Evolutionary conservation across 2,888 invertebrate genomes (phyloP).

Genomic region (Melinaea menophilus): DNA sequence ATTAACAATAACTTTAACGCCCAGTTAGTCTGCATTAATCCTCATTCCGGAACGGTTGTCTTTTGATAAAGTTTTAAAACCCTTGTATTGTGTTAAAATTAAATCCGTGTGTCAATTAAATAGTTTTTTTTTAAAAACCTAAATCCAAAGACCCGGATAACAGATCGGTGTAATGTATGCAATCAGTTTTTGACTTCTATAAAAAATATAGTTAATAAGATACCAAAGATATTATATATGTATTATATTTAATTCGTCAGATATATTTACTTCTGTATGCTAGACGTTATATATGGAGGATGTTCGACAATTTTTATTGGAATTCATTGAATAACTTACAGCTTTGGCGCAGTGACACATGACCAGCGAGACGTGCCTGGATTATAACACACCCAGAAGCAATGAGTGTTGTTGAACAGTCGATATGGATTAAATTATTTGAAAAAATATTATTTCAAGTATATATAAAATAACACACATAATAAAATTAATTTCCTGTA

Average conservation of each 20-base stretch:
- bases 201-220: background rate
- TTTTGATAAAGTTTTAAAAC: no score
- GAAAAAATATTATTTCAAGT: background rate
- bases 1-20: no score
- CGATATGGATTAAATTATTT: background rate
- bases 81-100: no score
- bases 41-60: no score
- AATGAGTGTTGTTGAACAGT: background rate
- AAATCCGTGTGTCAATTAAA: no score
- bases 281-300: background rate
- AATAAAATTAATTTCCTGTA: no score
- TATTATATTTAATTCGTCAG: background rate
- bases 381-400: constrained; percentile 10
- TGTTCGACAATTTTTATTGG: constrained; percentile 10
- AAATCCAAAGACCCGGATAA: no score
- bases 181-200: constrained; percentile 2
- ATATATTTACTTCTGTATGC: background rate
- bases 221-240: background rate
- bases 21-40: no score
- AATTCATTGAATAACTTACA: constrained; percentile 18
- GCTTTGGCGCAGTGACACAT: constrained; percentile 9
- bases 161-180: constrained; percentile 3
- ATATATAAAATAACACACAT: background rate
- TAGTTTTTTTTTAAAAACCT: no score
- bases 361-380: constrained; percentile 14